Evolutionary conservation across 2,113 vertebrate species (phyloP).

Genomic region (Toxostoma redivivum): DNA sequence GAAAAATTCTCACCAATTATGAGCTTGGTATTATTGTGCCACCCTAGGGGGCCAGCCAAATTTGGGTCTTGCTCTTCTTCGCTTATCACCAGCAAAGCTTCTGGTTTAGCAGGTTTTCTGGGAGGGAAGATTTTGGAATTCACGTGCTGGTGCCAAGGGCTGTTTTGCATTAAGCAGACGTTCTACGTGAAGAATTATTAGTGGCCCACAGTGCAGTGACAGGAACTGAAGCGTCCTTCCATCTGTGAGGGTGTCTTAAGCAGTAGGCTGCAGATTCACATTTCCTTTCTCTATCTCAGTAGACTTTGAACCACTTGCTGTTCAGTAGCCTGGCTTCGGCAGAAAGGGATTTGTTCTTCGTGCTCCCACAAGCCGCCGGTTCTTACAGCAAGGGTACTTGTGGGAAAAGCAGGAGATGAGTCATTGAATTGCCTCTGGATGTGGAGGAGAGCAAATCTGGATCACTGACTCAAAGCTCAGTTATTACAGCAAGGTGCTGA

Average conservation of each 20-base stretch:
- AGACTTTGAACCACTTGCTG: not conserved
- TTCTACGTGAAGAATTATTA: not conserved
- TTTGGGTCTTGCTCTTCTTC: not conserved
- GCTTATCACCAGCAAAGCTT: not conserved
- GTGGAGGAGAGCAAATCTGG: not conserved
- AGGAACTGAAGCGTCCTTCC: not conserved
- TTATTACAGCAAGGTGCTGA: not conserved
- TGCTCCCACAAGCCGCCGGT: not conserved
- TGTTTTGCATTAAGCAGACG: not conserved
- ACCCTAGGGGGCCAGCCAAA: not conserved
- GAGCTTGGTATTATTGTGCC: not conserved
- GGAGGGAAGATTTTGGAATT: not conserved
- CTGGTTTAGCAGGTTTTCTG: not conserved
- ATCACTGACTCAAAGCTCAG: not conserved
- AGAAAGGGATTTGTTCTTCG: not conserved
- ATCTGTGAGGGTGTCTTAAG: not conserved
- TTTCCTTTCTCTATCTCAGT: not conserved
- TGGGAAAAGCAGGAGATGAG: not conserved
- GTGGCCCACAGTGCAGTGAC: rapidly evolving
- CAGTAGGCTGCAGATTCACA: not conserved
- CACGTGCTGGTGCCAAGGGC: not conserved
- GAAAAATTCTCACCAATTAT: not conserved
- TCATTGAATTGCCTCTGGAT: not conserved
- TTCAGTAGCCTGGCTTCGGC: not conserved
- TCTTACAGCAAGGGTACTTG: not conserved